These are phyloP conservation scores for Cathartes aura DNA, from an alignment of 2,113 vertebrate genomes.

Conservation along the genomic window DNA sequence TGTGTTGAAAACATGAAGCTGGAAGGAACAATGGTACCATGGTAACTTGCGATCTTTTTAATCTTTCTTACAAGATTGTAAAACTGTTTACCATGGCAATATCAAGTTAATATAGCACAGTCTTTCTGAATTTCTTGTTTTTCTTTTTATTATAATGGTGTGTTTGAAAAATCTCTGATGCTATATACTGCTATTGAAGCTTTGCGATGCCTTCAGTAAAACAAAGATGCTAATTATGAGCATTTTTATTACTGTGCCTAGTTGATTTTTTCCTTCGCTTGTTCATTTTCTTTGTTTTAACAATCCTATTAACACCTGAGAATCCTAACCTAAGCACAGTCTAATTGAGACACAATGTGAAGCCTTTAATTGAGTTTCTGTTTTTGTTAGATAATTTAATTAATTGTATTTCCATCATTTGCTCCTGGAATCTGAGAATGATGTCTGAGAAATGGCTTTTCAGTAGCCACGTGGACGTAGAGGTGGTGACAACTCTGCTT, in stretches of 20 bases:
- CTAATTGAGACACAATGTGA: neutral
- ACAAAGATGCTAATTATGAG: neutral
- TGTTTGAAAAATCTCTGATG: constrained; percentile 18
- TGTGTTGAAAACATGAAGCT: constrained; percentile 17
- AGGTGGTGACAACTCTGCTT: neutral
- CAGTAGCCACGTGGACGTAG: neutral
- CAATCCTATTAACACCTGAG: neutral
- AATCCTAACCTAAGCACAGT: neutral
- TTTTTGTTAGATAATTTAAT: constrained; percentile 21
- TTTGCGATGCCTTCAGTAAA: neutral
- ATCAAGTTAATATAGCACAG: constrained; percentile 14
- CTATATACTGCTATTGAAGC: neutral
- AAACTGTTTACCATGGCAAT: constrained; percentile 28
- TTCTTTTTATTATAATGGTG: neutral
- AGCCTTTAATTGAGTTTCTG: neutral
- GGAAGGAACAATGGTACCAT: constrained; percentile 42
- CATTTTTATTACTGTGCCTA: neutral
- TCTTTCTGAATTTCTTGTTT: constrained; percentile 12
- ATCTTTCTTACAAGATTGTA: constrained; percentile 17
- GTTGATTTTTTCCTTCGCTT: neutral
- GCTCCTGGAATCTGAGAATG: neutral
- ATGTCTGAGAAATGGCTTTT: neutral
- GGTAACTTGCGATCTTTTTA: constrained; percentile 30
- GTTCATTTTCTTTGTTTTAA: neutral
- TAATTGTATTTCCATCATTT: neutral